Percentiles rank a stretch among this genome's conserved stretches.
These are phyloP conservation scores for Eciton burchellii DNA, from an alignment of 1,140 invertebrate species.

Conservation along the genomic window DNA sequence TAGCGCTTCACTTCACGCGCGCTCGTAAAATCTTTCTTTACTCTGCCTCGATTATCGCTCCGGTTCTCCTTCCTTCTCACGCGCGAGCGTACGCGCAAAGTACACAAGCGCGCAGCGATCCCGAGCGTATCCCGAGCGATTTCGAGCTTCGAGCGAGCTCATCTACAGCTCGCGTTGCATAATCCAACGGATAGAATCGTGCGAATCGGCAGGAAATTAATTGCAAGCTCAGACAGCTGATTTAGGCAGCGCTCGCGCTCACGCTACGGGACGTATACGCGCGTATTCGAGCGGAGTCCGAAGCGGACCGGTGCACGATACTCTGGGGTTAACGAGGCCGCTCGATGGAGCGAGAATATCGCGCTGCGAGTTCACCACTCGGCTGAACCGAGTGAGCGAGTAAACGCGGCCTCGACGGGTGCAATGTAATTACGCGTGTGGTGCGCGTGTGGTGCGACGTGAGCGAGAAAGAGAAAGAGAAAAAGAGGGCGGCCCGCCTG, in stretches of 20 bases:
- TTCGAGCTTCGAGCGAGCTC: too few species aligned
- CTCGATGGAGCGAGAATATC: conserved; percentile 7
- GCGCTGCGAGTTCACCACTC: conserved; percentile 12
- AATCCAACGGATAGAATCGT: too few species aligned
- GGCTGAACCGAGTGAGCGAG: conserved; percentile 7
- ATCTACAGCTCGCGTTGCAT: too few species aligned
- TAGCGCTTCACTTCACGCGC: too few species aligned
- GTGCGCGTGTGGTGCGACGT: conserved; percentile 20
- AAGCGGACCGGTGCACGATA: background rate
- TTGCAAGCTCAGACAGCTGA: background rate
- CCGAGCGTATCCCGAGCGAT: too few species aligned
- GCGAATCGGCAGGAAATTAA: too few species aligned
- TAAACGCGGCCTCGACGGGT: conserved; percentile 29
- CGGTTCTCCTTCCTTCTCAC: too few species aligned
- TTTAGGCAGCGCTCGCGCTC: background rate
- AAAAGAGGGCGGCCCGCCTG: conserved; percentile 1
- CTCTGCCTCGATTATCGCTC: background rate
- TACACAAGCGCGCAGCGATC: too few species aligned
- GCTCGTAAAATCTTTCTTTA: background rate
- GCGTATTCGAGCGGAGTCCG: background rate
- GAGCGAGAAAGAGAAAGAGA: too few species aligned
- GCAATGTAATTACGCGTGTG: conserved; percentile 59
- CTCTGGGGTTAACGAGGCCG: background rate
- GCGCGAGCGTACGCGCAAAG: too few species aligned
- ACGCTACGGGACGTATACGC: background rate